Percentiles rank a stretch among this genome's conserved stretches.
These are phyloP conservation scores for Dermochelys coriacea DNA, from an alignment of 2,797 vertebrate species.

Conservation along the genomic window DNA sequence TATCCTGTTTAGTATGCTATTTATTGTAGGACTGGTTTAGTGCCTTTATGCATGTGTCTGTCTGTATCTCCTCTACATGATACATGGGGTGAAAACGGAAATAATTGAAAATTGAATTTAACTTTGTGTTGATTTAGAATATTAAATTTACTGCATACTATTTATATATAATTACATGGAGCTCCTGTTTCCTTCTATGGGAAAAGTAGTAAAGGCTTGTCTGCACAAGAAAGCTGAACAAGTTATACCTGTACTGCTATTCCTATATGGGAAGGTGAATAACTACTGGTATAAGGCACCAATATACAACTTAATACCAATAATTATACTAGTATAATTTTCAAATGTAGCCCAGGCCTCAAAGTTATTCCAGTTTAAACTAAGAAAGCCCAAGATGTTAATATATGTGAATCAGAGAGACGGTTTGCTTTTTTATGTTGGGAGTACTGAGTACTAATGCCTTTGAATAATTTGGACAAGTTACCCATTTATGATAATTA, in stretches of 20 bases:
- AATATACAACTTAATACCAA: background rate
- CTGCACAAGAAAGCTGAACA: background rate
- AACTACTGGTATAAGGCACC: background rate
- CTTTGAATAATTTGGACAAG: background rate
- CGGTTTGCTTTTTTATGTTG: rapidly evolving
- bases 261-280: background rate
- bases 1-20: background rate
- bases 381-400: background rate
- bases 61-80: background rate
- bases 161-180: background rate
- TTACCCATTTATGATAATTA: background rate
- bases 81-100: background rate
- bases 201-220: background rate
- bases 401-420: background rate
- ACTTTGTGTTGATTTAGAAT: background rate
- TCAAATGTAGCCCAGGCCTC: background rate
- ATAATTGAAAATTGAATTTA: background rate
- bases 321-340: background rate
- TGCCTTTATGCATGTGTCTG: rapidly evolving
- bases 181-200: background rate
- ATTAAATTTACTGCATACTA: background rate
- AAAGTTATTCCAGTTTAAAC: too few species aligned
- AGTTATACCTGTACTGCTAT: background rate
- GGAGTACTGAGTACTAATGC: background rate
- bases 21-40: background rate